A percentile compares a stretch with the other conserved stretches of the same genome.
Conservation (phyloP, 2,797 vertebrate species). For the Pygocentrus nattereri region DNA sequence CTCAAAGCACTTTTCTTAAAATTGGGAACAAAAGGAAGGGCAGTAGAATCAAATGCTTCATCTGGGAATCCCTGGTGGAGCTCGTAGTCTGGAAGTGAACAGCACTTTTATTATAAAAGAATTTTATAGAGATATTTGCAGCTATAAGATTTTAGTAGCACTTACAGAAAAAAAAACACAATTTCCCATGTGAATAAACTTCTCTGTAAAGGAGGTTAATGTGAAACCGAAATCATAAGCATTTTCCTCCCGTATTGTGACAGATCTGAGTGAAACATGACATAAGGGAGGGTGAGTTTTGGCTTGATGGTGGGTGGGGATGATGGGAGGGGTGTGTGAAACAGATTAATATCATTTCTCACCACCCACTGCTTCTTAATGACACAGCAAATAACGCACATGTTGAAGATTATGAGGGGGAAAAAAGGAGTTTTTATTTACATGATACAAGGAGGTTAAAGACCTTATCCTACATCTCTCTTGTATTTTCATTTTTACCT, state of each 20-base stretch:
- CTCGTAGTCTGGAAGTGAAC: background rate
- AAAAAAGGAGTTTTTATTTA: too few species aligned
- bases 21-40: slow-evolving; percentile 9
- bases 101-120: background rate
- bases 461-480: too few species aligned
- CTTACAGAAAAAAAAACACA: too few species aligned
- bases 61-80: background rate
- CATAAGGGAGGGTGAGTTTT: background rate
- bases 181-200: too few species aligned
- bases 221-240: too few species aligned
- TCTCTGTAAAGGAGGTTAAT: too few species aligned
- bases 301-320: background rate
- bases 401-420: too few species aligned
- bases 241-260: too few species aligned
- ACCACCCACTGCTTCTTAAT: too few species aligned
- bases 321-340: background rate
- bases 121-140: slow-evolving; percentile 5
- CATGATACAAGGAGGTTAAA: too few species aligned
- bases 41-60: slow-evolving; percentile 19
- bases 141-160: background rate
- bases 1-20: slow-evolving; percentile 17
- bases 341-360: background rate
- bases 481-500: too few species aligned
- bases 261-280: background rate
- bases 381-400: too few species aligned